These are phyloP conservation scores for Orbicella faveolata DNA, from an alignment of 64 coral and sea anemone species.

Conservation along the genomic window DNA sequence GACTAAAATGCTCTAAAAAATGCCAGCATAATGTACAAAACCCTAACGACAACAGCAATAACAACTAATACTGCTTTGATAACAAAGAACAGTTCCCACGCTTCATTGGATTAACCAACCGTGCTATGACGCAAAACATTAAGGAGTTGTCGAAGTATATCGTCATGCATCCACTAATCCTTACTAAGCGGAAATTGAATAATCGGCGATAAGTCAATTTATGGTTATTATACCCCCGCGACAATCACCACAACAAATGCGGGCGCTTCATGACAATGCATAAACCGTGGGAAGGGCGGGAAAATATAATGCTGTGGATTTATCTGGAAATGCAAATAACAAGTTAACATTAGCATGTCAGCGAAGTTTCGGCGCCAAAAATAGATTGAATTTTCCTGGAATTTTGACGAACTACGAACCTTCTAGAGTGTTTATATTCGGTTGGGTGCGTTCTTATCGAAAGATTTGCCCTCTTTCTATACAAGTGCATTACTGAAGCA, in stretches of 20 bases:
- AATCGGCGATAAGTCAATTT: neutral
- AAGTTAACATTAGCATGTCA: neutral
- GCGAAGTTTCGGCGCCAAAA: neutral
- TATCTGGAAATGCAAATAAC: neutral
- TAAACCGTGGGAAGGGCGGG: neutral
- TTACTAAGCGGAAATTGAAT: neutral
- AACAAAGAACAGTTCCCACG: neutral
- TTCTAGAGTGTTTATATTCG: too few species aligned
- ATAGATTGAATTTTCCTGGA: neutral
- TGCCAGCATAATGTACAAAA: too few species aligned
- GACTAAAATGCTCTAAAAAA: too few species aligned
- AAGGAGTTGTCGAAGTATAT: neutral
- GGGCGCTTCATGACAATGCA: conserved; percentile 23
- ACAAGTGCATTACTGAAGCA: too few species aligned
- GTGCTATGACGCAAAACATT: neutral
- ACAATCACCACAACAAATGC: neutral
- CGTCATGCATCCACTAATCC: neutral
- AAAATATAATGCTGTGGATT: neutral
- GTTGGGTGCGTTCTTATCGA: too few species aligned
- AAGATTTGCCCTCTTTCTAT: too few species aligned
- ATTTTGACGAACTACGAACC: too few species aligned
- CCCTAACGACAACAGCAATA: too few species aligned
- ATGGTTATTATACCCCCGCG: neutral
- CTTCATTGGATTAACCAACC: neutral
- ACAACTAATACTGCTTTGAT: too few species aligned